phyloP scores from a whole-genome alignment of 53 echinoderm and acorn worm genomes.

The Henricia sp. region DNA sequence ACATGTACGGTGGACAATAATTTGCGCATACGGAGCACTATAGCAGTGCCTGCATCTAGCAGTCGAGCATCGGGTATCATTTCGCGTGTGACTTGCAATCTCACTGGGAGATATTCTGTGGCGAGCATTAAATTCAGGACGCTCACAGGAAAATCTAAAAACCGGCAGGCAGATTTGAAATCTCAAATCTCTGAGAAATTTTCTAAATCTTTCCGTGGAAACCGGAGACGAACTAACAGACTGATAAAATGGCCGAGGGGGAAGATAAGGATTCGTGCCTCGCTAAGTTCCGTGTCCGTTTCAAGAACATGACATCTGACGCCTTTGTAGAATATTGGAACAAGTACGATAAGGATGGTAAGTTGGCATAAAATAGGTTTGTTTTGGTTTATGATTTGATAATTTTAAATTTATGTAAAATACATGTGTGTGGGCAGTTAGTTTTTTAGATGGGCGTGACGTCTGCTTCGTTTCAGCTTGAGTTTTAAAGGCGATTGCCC shows the following conservation, averaged over 20 bases:
- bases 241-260: slow-evolving; percentile 21
- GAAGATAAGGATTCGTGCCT: slow-evolving; percentile 44
- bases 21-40: neutral
- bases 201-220: neutral
- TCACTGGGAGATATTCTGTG: slow-evolving; percentile 8
- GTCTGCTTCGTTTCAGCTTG: no score
- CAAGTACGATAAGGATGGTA: slow-evolving; percentile 66
- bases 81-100: neutral
- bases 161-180: neutral
- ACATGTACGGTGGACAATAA: neutral
- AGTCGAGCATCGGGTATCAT: neutral
- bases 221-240: neutral
- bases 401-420: no score
- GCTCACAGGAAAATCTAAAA: neutral
- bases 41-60: neutral
- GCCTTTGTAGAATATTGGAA: slow-evolving; percentile 59
- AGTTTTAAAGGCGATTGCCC: no score
- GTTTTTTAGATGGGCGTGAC: no score
- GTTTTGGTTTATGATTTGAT: no score
- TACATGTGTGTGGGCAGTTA: no score
- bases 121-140: no score
- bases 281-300: slow-evolving; percentile 33
- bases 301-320: slow-evolving; percentile 60
- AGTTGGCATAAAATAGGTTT: no score
- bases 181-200: neutral